Percentiles rank a stretch among this genome's conserved stretches.
These are phyloP conservation scores for Cloeon dipterum DNA, from an alignment of 2,888 invertebrate species.

Conservation along the genomic window DNA sequence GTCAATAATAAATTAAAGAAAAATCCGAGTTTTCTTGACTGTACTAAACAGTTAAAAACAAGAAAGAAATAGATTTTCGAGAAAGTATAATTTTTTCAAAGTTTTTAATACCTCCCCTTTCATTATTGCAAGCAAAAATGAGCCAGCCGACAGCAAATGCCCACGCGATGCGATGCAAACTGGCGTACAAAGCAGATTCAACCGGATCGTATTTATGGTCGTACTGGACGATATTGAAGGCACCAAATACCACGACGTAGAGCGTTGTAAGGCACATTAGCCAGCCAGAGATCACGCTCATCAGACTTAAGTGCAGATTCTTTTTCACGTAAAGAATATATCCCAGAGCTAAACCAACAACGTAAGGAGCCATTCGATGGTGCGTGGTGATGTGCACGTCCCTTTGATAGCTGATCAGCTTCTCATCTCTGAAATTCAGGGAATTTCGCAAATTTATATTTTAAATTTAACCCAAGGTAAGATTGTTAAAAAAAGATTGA, in stretches of 20 bases:
- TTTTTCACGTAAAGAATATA: not conserved
- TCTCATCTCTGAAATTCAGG: not conserved
- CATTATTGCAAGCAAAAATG: not conserved
- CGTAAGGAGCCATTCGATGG: slow-evolving; percentile 8
- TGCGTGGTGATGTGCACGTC: slow-evolving; percentile 6
- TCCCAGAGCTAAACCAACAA: slow-evolving; percentile 7
- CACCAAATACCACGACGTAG: not conserved
- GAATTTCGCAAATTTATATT: no score
- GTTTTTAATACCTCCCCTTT: not conserved
- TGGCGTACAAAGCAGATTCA: not conserved
- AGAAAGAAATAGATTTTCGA: no score
- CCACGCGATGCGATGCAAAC: not conserved
- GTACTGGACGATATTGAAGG: not conserved
- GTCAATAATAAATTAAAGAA: no score
- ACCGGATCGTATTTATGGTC: not conserved
- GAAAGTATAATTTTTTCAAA: no score
- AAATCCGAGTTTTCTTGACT: no score
- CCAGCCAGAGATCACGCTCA: not conserved
- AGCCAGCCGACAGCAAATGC: not conserved
- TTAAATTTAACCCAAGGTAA: no score
- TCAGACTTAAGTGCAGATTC: not conserved
- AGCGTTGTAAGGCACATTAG: not conserved
- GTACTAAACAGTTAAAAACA: no score
- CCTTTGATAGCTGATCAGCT: not conserved
- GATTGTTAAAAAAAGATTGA: no score